phyloP scores from a whole-genome alignment of 1,140 invertebrate species.

The Achroia grisella region DNA sequence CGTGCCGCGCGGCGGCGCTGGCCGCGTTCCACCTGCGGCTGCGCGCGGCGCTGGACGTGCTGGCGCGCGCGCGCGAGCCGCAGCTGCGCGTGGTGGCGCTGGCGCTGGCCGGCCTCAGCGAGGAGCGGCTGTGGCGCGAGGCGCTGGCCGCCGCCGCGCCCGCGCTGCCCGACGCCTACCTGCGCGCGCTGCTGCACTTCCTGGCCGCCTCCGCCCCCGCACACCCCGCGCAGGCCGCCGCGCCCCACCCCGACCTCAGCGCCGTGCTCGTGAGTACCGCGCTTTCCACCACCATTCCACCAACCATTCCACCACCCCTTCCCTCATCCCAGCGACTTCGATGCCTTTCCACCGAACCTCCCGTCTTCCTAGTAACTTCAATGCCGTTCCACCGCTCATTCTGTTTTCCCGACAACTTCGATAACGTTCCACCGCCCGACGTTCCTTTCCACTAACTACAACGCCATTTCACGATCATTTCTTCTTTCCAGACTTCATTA shows the following conservation, averaged over 20 bases:
- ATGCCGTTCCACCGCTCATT: background rate
- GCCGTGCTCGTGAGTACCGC: slow-evolving; percentile 30
- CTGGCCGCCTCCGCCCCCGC: slow-evolving; percentile 77
- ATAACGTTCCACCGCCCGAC: no score
- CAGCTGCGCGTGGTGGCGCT: slow-evolving; percentile 86
- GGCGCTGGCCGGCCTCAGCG: slow-evolving; percentile 91
- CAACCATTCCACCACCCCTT: background rate
- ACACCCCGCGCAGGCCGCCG: slow-evolving; percentile 54
- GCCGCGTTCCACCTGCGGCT: slow-evolving; percentile 93
- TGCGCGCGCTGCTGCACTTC: slow-evolving; percentile 94
- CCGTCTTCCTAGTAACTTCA: background rate
- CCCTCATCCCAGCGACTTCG: no score
- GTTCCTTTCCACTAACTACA: no score
- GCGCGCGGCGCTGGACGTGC: slow-evolving; percentile 87
- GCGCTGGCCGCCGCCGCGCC: slow-evolving; percentile 88
- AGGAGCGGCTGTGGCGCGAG: slow-evolving; percentile 86
- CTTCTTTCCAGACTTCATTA: no score
- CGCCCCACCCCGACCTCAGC: slow-evolving; percentile 25
- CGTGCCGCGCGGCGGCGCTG: slow-evolving; percentile 91
- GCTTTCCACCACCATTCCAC: background rate
- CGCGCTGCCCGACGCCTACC: slow-evolving; percentile 88
- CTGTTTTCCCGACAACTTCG: no score
- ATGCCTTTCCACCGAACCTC: background rate
- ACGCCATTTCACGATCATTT: no score
- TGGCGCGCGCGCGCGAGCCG: slow-evolving; percentile 75